Evolutionary conservation across 2,888 invertebrate species (phyloP).

Genomic region (Antheraea yamamai): DNA sequence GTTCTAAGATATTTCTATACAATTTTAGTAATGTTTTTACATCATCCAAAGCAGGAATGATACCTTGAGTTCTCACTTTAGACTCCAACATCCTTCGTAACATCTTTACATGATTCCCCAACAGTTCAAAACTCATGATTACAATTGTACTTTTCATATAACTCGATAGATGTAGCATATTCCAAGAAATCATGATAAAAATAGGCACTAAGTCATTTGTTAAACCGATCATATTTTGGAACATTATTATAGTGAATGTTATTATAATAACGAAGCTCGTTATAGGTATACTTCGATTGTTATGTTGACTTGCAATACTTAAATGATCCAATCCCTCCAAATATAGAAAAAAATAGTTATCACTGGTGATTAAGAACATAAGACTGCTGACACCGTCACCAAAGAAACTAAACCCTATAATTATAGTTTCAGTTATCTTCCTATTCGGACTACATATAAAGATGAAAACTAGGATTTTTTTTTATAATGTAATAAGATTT

Average conservation of each 20-base stretch:
- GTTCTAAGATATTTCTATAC: not conserved
- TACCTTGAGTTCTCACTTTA: not conserved
- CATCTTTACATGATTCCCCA: not conserved
- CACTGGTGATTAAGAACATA: not conserved
- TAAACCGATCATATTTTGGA: not conserved
- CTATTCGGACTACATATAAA: not conserved
- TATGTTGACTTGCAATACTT: not conserved
- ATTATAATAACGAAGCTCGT: not conserved
- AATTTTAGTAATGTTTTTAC: not conserved
- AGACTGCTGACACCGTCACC: not conserved
- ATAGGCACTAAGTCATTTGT: not conserved
- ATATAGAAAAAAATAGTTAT: not conserved
- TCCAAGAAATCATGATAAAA: not conserved
- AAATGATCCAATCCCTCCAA: not conserved
- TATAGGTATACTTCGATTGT: not conserved
- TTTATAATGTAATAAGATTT: not conserved
- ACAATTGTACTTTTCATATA: not conserved
- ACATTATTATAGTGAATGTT: not conserved
- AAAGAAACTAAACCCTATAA: not conserved
- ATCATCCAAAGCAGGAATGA: not conserved
- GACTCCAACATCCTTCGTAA: not conserved
- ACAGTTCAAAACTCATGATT: not conserved
- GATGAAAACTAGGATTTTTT: not conserved
- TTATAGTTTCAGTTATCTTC: not conserved
- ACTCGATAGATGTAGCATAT: not conserved